A percentile compares a stretch with the other conserved stretches of the same genome.
Conservation (phyloP, 2,888 invertebrate species). For the Lobophora halterata region DNA sequence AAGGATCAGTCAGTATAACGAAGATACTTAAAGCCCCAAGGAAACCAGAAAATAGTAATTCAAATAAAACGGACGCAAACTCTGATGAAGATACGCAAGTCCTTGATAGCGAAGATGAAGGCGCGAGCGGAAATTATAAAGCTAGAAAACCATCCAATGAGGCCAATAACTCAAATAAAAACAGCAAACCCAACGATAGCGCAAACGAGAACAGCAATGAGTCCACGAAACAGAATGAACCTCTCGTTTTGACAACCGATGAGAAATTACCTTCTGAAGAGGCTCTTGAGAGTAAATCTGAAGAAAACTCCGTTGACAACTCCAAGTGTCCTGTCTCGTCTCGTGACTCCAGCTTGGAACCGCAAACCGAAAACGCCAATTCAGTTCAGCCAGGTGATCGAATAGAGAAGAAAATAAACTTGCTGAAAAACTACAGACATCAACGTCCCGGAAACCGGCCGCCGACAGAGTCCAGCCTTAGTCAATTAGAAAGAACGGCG, state of each 20-base stretch:
- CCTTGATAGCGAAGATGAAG: conserved; percentile 69
- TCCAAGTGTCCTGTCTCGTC: conserved; percentile 30
- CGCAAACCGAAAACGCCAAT: conserved; percentile 31
- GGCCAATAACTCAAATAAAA: conserved; percentile 21
- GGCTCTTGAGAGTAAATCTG: conserved; percentile 54
- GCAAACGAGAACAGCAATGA: conserved; percentile 24
- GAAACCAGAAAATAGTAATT: conserved; percentile 43
- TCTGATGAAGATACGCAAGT: conserved; percentile 69
- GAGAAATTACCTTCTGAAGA: conserved; percentile 70
- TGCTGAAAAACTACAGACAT: conserved; percentile 75
- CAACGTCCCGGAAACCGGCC: conserved; percentile 59
- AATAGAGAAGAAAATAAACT: conserved; percentile 65
- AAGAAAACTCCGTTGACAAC: conserved; percentile 38
- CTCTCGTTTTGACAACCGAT: conserved; percentile 66
- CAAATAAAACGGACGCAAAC: conserved; percentile 47
- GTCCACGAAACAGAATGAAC: conserved; percentile 35
- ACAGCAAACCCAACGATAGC: conserved; percentile 16
- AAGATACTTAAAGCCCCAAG: conserved; percentile 60
- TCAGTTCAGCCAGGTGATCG: conserved; percentile 40
- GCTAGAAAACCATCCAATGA: conserved; percentile 33
- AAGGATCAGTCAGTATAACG: conserved; percentile 71
- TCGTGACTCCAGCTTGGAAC: conserved; percentile 25
- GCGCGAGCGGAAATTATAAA: conserved; percentile 34
- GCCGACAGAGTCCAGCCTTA: conserved; percentile 64
- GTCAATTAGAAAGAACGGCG: conserved; percentile 68